Evolutionary conservation across 1,140 invertebrate genomes (phyloP).

Genomic region (Drosophila chauvacae): DNA sequence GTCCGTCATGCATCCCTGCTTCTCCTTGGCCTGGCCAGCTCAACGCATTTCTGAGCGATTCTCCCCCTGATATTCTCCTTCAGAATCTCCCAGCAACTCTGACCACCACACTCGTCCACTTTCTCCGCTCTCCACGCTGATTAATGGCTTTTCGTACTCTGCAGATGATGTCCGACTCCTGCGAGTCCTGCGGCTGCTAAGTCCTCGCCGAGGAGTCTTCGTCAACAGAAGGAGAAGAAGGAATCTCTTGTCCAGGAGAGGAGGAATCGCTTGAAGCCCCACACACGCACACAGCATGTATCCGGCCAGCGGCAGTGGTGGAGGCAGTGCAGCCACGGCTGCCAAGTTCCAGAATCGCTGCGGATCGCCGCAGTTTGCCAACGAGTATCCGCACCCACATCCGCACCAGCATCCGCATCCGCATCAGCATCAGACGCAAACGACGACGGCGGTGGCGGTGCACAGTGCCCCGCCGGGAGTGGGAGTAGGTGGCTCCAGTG

Average conservation of each 20-base stretch:
- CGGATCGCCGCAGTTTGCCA: constrained; percentile 76
- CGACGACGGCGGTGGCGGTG: constrained; percentile 56
- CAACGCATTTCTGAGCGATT: not conserved
- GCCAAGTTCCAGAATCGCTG: constrained; percentile 77
- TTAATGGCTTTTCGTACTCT: constrained; percentile 63
- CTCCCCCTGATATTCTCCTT: not conserved
- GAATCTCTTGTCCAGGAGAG: not conserved
- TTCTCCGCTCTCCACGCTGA: constrained; percentile 54
- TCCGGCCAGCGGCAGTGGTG: constrained; percentile 47
- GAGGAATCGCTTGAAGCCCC: not conserved
- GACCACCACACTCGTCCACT: not conserved
- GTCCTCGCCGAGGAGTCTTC: not conserved
- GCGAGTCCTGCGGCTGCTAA: constrained; percentile 23
- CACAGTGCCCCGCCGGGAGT: constrained; percentile 50
- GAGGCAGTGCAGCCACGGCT: constrained; percentile 55
- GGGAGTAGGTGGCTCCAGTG: not conserved
- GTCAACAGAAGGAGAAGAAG: not conserved
- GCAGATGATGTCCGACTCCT: constrained; percentile 45
- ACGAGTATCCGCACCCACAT: constrained; percentile 70
- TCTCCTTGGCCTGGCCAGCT: constrained; percentile 11
- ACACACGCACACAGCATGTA: constrained; percentile 43
- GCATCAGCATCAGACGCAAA: constrained; percentile 43
- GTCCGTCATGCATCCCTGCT: constrained; percentile 71
- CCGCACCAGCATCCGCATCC: constrained; percentile 41
- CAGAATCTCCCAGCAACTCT: not conserved